Conservation (phyloP, 2,888 invertebrate genomes). For the Hirudinaria manillensis region DNA sequence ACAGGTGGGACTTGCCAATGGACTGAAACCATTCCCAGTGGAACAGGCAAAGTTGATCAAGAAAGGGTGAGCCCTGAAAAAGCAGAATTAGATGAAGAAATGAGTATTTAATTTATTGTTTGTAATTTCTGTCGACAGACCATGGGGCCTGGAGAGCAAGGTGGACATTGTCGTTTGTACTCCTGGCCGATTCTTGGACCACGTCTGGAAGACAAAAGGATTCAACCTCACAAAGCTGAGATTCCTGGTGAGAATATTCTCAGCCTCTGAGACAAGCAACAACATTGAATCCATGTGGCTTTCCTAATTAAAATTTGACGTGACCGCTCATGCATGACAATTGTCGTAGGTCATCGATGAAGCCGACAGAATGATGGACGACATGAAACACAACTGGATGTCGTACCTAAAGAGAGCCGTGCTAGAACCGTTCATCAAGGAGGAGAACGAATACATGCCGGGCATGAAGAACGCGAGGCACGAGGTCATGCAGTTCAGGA, state of each 20-base stretch:
- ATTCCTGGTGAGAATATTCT: conserved; percentile 45
- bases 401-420: conserved; percentile 66
- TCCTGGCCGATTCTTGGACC: conserved; percentile 85
- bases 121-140: conserved; percentile 21
- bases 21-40: conserved; percentile 57
- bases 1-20: conserved; percentile 64
- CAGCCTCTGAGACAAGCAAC: neutral
- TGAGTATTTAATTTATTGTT: neutral
- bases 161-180: conserved; percentile 83
- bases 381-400: conserved; percentile 84
- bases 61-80: conserved; percentile 44
- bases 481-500: neutral
- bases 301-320: neutral
- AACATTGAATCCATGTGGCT: neutral
- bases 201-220: conserved; percentile 70
- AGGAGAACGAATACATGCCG: neutral
- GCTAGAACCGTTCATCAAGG: neutral
- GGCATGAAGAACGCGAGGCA: neutral
- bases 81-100: neutral
- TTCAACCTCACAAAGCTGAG: conserved; percentile 49
- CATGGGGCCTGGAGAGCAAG: conserved; percentile 44
- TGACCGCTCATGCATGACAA: neutral
- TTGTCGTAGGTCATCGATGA: conserved; percentile 73
- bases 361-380: conserved; percentile 88
- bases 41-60: conserved; percentile 51